A percentile compares a stretch with the other conserved stretches of the same genome.
phyloP scores from a whole-genome alignment of 2,113 vertebrate genomes.

The Oophaga pumilio region DNA sequence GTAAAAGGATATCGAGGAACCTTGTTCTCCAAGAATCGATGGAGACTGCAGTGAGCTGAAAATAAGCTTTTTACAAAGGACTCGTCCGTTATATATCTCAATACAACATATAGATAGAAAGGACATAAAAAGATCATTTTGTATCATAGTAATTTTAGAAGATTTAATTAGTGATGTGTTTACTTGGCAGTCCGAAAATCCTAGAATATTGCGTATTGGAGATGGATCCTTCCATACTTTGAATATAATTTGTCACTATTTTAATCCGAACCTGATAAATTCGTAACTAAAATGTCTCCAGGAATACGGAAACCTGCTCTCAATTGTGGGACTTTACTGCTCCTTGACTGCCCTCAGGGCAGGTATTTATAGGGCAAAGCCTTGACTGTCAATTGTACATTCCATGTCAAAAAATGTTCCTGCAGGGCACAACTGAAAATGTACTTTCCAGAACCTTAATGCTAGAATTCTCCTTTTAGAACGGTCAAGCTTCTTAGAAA shows the following conservation, averaged over 20 bases:
- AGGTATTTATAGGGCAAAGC: constrained; percentile 55
- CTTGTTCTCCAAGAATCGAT: background rate
- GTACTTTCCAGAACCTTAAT: background rate
- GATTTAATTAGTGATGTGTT: background rate
- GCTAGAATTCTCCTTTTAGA: constrained; percentile 6
- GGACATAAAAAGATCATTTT: too few relatives aligned
- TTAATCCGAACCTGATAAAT: background rate
- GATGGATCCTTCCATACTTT: background rate
- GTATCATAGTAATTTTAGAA: too few relatives aligned
- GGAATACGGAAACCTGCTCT: background rate
- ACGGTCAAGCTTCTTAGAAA: background rate
- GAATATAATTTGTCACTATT: background rate
- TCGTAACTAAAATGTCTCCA: background rate
- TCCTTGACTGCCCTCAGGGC: constrained; percentile 25
- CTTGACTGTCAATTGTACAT: constrained; percentile 38
- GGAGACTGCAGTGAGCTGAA: background rate
- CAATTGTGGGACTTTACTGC: background rate
- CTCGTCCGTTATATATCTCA: background rate
- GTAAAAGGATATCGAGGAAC: constrained; percentile 4
- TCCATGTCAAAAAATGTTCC: constrained; percentile 44
- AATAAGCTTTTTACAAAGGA: background rate
- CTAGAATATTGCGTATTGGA: background rate
- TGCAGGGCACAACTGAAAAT: constrained; percentile 55
- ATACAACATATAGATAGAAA: background rate
- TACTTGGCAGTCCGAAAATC: background rate